Base-by-base conservation (phyloP, 2,888 invertebrate genomes). In the Lydus trimaculatus region DNA sequence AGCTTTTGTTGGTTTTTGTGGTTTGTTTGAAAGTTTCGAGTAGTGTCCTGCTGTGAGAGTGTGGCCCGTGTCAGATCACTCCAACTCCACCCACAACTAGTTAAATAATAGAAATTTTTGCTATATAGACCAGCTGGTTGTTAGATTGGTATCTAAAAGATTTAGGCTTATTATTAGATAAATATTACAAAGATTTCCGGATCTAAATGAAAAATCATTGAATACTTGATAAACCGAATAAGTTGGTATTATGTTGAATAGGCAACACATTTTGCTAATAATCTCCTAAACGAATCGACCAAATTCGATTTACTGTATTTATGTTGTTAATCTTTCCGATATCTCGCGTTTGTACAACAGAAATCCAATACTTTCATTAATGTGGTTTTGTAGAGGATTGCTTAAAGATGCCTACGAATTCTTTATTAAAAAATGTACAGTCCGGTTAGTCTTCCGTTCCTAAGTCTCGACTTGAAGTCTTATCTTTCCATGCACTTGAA, bases 21-120 rank as follows among this genome's bases (percentile, higher is more conserved):
- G 81, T 79, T 81, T 83, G 80, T 82, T 82, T 81, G 79, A 74
- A 78, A 78, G 72, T 80, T 79, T 76, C 75, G 77, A 78, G 78
- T 78, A 11, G 75, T 79, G 67, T 70, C 80, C 79, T 73, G 78
- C 77, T 74, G 48, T 8, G 80, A 58, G 80, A 73, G 73, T 72
- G 73, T 81, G 82, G 81, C 82, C 81, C 81, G 81, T 81, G 81
- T 81, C 81, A 70, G 68, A 69, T 72, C 43, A 36, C 69, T 67
- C 63, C 58, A 66, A 66, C 62, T 31, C 66, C 56, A 52, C 48
- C 48, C 48, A 20, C 48, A 13, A 5, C 8, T 23, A 23, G 2
- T 11, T n/a, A 20, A 52, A 52, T 52, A 52, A 52, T 23, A 11
- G 20, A 23, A 11, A 52, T 11, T 52, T 11, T 11, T 17, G n/a